Base-by-base conservation (phyloP, 2,888 invertebrate species). In the Drosophila austrosaltans region DNA sequence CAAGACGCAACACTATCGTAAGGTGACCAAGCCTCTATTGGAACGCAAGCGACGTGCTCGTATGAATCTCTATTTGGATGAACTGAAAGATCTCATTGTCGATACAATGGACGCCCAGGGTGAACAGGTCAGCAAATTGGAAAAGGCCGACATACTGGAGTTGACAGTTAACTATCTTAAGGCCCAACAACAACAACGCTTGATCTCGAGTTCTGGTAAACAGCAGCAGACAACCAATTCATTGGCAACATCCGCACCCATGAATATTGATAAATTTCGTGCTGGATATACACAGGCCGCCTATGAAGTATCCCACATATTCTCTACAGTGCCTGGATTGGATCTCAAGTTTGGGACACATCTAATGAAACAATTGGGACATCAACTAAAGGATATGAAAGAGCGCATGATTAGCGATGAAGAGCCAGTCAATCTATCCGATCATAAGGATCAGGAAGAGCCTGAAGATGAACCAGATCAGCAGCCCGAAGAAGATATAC, bases 1-100 rank as follows among this genome's bases (percentile, higher is more conserved):
- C 89, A 95, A 97, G 93, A 97, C 97, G 89, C 97, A 97, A 93
- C 97, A 97, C 92, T 97, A 97, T 93, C 95, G 97, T 93, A 97
- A 97, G 95, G 96, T 97, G 90, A 97, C 97, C 95, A 97, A 97
- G 92, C 97, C 97, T 86, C 95, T 97, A 95, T 93, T 97, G 81
- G 97, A 97, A 93, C 94, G 97, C 88, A 97, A 97, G 92, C 94
- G 97, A 70, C 94, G 97, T 80, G 97, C 97, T 78, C 94, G 97
- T 91, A 97, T 97, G 94, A 97, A 97, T 93, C 95, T 96, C 80
- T 97, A 97, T 93, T 94, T 97, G 91, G 97, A 97, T 92, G 97
- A 97, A 91, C 94, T 97, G 67, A 97, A 97, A 92, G 97, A 97
- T 93, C 93, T 97, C 90, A 97, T 97, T 95, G 97, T 97, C 71